Base-by-base conservation (phyloP, 2,113 vertebrate species). In the Syrrhaptes paradoxus region DNA sequence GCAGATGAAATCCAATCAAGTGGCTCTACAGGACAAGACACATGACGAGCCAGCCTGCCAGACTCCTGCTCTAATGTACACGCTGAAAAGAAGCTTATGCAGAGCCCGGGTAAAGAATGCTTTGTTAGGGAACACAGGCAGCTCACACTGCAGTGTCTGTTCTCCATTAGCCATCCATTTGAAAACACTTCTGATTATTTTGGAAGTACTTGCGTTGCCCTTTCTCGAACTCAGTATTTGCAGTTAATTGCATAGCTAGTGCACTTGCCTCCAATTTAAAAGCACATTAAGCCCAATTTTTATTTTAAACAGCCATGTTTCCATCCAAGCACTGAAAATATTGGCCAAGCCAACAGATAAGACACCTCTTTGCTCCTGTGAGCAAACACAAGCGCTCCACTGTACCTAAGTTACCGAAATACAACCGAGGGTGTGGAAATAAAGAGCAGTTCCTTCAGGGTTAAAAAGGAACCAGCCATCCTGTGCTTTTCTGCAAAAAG, bases 1-100 rank as follows among this genome's bases (percentile, higher is more conserved):
- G 97, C 95, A 97, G 97, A 93, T 94, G 89, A 98, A 98, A 97
- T 96, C 97, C 96, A 98, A 97, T 98, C 87, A 98, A 96, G 97
- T 87, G 80, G 92, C 98, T 97, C 96, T 82, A 97, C 92, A 83
- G 97, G 97, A 96, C 91, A 94, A 96, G 87, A 97, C 93, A 95
- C 96, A 91, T 93, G 96, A 96, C 77, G 88, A 79, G 95, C 70
- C 77, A 80, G 93, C 83, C 95, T 93, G 95, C 96, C 96, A 51
- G 71, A 90, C 97, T 97, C 95, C 95, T 92, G 77, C 77, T 88
- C 96, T 96, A 96, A 96, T 93, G 95, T 94, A 94, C 85, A 85
- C 24, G 87, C 79, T 88, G 87, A 93, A 97, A 98, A 94, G 84
- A 34, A 87, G 89, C 91, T 97, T 96, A 96, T 82, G 90, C 94